Evolutionary conservation across 2,113 vertebrate species (phyloP).

Genomic region (Serinus canaria): DNA sequence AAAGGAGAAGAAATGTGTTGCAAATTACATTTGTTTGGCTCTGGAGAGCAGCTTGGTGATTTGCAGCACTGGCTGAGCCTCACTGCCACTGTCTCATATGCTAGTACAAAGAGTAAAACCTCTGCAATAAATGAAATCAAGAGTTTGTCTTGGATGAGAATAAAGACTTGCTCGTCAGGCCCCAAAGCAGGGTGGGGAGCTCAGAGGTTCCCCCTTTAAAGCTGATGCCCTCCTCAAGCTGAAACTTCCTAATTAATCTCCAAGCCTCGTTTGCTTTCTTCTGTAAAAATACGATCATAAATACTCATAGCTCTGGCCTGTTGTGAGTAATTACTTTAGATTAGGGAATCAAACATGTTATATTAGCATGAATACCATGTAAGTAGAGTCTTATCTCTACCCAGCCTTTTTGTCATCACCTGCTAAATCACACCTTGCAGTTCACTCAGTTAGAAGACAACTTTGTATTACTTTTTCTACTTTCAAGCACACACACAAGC

Average conservation of each 20-base stretch:
- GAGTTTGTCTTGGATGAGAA: conserved; percentile 10
- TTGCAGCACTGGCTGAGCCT: conserved; percentile 15
- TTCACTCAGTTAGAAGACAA: neutral
- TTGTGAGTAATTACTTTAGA: conserved; percentile 11
- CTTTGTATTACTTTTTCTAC: neutral
- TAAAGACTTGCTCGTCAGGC: neutral
- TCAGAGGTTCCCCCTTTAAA: neutral
- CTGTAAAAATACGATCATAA: neutral
- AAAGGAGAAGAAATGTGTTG: conserved; percentile 37
- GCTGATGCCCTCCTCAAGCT: neutral
- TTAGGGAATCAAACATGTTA: neutral
- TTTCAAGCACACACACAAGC: neutral
- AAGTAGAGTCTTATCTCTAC: neutral
- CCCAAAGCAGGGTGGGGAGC: neutral
- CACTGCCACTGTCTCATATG: conserved; percentile 38
- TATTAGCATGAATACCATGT: neutral
- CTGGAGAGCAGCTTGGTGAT: conserved; percentile 23
- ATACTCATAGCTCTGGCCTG: neutral
- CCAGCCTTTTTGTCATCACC: neutral
- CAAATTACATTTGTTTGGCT: conserved; percentile 13
- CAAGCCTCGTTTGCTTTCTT: neutral
- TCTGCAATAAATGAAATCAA: conserved; percentile 40
- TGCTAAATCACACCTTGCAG: neutral
- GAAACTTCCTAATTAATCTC: conserved; percentile 6
- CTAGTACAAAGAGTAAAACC: conserved; percentile 30